Evolutionary conservation across 2,113 vertebrate genomes (phyloP).

Genomic region (Notarius lentiginosus): DNA sequence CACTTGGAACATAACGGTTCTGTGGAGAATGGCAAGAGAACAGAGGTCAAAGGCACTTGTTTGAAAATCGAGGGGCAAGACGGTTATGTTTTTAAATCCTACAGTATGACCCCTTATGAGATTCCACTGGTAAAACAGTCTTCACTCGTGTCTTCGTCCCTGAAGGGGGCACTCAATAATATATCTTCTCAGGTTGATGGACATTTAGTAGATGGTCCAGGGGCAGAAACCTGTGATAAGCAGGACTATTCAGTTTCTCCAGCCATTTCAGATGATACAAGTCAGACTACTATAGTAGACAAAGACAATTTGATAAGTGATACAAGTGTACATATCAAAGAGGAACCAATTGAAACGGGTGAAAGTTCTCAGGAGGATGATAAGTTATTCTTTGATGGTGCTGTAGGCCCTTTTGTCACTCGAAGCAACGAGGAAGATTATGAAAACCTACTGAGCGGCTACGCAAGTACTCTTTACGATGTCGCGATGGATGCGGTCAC

Average conservation of each 20-base stretch:
- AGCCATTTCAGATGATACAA: slow-evolving; percentile 60
- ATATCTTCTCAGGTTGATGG: slow-evolving; percentile 70
- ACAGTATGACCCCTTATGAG: slow-evolving; percentile 68
- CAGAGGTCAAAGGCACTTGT: slow-evolving; percentile 72
- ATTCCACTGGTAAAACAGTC: slow-evolving; percentile 67
- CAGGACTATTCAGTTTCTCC: slow-evolving; percentile 60
- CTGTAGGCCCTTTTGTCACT: slow-evolving; percentile 75
- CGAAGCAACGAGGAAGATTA: slow-evolving; percentile 86
- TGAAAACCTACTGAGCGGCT: slow-evolving; percentile 85
- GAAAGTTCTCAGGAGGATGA: slow-evolving; percentile 80
- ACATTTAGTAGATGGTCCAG: slow-evolving; percentile 56
- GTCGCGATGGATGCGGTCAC: slow-evolving; percentile 98
- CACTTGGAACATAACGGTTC: slow-evolving; percentile 59
- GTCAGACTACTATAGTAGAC: slow-evolving; percentile 61
- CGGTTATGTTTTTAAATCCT: slow-evolving; percentile 77
- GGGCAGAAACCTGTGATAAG: slow-evolving; percentile 53
- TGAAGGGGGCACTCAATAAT: slow-evolving; percentile 58
- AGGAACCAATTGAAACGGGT: slow-evolving; percentile 72
- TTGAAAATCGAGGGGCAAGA: slow-evolving; percentile 78
- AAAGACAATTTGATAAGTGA: slow-evolving; percentile 54
- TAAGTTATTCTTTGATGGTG: slow-evolving; percentile 70
- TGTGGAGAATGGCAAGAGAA: slow-evolving; percentile 63
- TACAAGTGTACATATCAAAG: slow-evolving; percentile 71
- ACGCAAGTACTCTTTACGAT: slow-evolving; percentile 91
- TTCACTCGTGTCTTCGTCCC: slow-evolving; percentile 70